Evolutionary conservation across 2,888 invertebrate genomes (phyloP).

Genomic region (Lasioglossum oenotherae): DNA sequence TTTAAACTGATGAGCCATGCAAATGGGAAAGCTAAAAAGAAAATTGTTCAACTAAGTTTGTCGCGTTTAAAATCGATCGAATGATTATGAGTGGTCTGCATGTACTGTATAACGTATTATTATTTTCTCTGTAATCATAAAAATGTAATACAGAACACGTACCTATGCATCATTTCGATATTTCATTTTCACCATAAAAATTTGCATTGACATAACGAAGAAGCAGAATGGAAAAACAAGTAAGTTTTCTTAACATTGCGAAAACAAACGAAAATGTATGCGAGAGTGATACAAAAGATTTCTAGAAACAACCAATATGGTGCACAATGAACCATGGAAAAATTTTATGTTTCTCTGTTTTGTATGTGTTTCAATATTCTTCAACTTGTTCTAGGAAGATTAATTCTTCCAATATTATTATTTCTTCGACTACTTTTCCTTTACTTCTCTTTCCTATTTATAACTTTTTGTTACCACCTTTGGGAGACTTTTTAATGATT

Average conservation of each 20-base stretch:
- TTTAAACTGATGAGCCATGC: background rate
- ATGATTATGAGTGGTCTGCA: constrained; percentile 2
- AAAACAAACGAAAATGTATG: background rate
- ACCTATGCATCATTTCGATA: background rate
- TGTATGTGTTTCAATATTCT: background rate
- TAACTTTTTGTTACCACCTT: background rate
- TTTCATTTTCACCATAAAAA: background rate
- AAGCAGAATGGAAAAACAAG: constrained; percentile 2
- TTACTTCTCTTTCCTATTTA: background rate
- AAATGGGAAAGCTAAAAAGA: background rate
- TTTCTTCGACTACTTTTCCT: background rate
- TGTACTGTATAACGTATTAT: background rate
- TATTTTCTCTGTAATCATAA: background rate
- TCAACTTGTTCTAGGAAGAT: background rate
- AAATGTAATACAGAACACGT: background rate
- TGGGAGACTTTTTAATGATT: background rate
- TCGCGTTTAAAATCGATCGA: background rate
- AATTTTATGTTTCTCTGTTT: background rate
- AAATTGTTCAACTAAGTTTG: background rate
- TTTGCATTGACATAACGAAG: background rate
- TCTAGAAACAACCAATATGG: background rate
- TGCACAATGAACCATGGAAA: background rate
- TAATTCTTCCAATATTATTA: background rate
- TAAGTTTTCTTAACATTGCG: background rate
- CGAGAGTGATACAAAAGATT: background rate